phyloP scores from a whole-genome alignment of 2,888 invertebrate genomes.

The Thera britannica region DNA sequence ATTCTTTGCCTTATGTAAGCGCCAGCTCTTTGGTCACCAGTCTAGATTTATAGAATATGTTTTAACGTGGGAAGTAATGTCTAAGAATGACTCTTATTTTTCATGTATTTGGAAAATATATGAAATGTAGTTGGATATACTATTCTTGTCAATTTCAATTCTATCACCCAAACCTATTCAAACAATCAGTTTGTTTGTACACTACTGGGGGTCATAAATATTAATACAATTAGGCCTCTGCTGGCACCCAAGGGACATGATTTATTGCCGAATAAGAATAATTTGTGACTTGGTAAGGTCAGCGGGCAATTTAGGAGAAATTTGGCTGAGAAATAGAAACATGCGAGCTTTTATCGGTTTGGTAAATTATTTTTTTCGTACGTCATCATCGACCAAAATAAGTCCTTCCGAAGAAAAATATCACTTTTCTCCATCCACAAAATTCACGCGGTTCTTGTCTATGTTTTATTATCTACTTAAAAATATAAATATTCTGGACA shows the following conservation, averaged over 20 bases:
- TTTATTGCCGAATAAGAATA: conserved; percentile 56
- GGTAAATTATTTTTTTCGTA: background rate
- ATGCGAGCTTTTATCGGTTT: conserved; percentile 6
- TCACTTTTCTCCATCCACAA: too few relatives aligned
- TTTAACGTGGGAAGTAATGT: too few relatives aligned
- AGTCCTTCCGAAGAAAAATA: too few relatives aligned
- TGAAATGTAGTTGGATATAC: background rate
- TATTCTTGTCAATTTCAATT: background rate
- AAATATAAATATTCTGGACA: too few relatives aligned
- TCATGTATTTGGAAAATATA: background rate
- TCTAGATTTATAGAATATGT: too few relatives aligned
- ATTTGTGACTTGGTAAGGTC: conserved; percentile 37
- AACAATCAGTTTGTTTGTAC: conserved; percentile 52
- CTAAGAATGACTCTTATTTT: too few relatives aligned
- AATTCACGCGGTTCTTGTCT: too few relatives aligned
- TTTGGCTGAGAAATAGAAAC: conserved; percentile 15
- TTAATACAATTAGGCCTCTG: conserved; percentile 64
- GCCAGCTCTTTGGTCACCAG: too few relatives aligned
- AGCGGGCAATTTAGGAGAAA: conserved; percentile 28
- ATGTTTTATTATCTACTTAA: too few relatives aligned
- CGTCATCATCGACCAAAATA: too few relatives aligned
- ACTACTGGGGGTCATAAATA: conserved; percentile 65
- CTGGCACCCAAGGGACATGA: conserved; percentile 56
- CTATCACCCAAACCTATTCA: conserved; percentile 28
- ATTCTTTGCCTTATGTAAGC: too few relatives aligned